phyloP scores from a whole-genome alignment of 2,888 invertebrate genomes.

The Sipunculus nudus region DNA sequence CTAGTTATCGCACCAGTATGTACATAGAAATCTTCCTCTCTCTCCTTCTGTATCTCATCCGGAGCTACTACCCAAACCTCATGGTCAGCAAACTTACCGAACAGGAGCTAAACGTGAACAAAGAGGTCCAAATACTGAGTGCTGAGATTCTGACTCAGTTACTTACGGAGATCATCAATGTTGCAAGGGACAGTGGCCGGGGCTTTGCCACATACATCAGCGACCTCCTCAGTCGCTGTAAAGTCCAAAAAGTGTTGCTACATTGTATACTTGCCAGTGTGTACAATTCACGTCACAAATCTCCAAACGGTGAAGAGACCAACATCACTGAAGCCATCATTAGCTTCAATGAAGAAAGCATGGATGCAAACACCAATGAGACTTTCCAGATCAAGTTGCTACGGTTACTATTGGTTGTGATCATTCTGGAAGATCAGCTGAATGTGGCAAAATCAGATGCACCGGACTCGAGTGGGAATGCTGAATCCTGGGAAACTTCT shows the following conservation, averaged over 20 bases:
- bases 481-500: conserved; percentile 31
- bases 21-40: conserved; percentile 80
- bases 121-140: conserved; percentile 80
- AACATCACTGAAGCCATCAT: conserved; percentile 81
- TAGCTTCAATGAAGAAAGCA: conserved; percentile 73
- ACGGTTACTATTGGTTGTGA: conserved; percentile 76
- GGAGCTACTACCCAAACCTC: conserved; percentile 81
- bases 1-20: conserved; percentile 80
- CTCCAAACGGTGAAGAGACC: conserved; percentile 70
- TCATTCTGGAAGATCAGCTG: conserved; percentile 80
- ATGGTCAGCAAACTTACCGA: conserved; percentile 75
- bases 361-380: conserved; percentile 55
- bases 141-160: conserved; percentile 79
- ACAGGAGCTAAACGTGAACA: conserved; percentile 77
- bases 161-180: conserved; percentile 77
- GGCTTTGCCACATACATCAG: conserved; percentile 81
- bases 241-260: conserved; percentile 83
- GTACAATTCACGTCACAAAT: conserved; percentile 66
- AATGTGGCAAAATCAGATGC: conserved; percentile 70
- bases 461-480: conserved; percentile 26
- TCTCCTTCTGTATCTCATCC: conserved; percentile 81
- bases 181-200: conserved; percentile 80
- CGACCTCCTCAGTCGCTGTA: conserved; percentile 77
- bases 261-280: conserved; percentile 84
- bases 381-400: conserved; percentile 63